Conservation (phyloP, 2,888 invertebrate genomes). For the Resseliella maxima region DNA sequence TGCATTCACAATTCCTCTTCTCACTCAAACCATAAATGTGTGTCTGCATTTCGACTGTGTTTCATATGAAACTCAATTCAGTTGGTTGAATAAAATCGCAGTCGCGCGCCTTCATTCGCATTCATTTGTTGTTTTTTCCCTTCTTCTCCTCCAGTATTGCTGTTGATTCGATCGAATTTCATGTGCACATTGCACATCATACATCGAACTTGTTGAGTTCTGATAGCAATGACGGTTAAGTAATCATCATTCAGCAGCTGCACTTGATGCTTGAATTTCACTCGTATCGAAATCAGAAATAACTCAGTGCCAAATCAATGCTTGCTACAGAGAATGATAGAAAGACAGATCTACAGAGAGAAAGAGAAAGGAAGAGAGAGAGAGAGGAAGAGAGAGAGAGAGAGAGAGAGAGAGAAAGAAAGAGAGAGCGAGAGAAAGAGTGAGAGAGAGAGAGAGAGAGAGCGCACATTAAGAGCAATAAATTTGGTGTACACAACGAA, state of each 20-base stretch:
- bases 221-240: conserved; percentile 34
- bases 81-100: not conserved
- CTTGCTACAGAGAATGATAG: not conserved
- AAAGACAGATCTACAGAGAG: too few relatives aligned
- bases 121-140: not conserved
- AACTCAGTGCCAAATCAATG: conserved; percentile 18
- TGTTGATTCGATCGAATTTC: not conserved
- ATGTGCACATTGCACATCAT: not conserved
- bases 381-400: not conserved
- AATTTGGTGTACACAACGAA: too few relatives aligned
- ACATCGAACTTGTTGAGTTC: conserved; percentile 26
- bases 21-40: not conserved
- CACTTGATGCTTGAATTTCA: conserved; percentile 14
- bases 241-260: conserved; percentile 40
- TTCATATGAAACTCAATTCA: not conserved
- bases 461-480: too few relatives aligned
- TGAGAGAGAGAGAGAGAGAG: too few relatives aligned
- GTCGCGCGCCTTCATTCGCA: not conserved
- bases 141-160: too few relatives aligned
- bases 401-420: not conserved
- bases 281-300: not conserved
- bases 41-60: not conserved
- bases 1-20: not conserved
- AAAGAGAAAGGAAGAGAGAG: not conserved
- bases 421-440: too few relatives aligned